phyloP scores from a whole-genome alignment of 1,140 invertebrate species.

The Drosophila pallidifrons region DNA sequence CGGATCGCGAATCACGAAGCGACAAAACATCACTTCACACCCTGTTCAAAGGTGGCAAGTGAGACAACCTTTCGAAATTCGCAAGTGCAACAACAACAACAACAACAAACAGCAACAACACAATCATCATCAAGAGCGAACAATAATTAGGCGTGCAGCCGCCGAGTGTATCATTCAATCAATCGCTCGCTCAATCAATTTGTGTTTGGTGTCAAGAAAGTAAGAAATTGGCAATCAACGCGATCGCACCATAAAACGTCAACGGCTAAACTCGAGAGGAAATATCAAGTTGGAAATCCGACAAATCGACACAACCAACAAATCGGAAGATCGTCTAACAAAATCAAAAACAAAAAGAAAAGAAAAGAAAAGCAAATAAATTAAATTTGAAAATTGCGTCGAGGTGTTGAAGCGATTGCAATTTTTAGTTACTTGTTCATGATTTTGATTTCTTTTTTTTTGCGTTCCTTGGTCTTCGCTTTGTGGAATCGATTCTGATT shows the following conservation, averaged over 20 bases:
- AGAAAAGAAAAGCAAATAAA: too few species aligned
- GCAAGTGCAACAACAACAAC: conserved; percentile 28
- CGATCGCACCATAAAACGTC: conserved; percentile 61
- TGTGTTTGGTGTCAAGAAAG: conserved; percentile 25
- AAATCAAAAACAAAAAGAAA: conserved; percentile 8
- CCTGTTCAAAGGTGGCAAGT: conserved; percentile 74
- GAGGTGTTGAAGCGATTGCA: conserved; percentile 48
- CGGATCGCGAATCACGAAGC: conserved; percentile 17
- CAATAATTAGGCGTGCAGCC: conserved; percentile 3
- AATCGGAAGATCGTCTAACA: conserved; percentile 9
- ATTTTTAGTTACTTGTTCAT: conserved; percentile 18
- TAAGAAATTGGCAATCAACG: conserved; percentile 61
- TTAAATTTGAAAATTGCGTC: conserved; percentile 24
- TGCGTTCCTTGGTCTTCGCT: background rate
- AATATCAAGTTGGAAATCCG: conserved; percentile 23
- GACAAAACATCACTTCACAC: conserved; percentile 63
- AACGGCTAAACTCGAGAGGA: background rate
- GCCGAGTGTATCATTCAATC: conserved; percentile 56
- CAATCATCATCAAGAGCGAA: too few species aligned
- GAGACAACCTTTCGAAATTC: conserved; percentile 63
- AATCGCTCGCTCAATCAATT: conserved; percentile 42
- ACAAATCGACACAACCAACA: conserved; percentile 9
- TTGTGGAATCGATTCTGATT: conserved; percentile 21
- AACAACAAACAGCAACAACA: conserved; percentile 42
- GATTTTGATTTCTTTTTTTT: conserved; percentile 22